Conservation (phyloP, 2,113 vertebrate genomes). For the Otocyon megalotis region DNA sequence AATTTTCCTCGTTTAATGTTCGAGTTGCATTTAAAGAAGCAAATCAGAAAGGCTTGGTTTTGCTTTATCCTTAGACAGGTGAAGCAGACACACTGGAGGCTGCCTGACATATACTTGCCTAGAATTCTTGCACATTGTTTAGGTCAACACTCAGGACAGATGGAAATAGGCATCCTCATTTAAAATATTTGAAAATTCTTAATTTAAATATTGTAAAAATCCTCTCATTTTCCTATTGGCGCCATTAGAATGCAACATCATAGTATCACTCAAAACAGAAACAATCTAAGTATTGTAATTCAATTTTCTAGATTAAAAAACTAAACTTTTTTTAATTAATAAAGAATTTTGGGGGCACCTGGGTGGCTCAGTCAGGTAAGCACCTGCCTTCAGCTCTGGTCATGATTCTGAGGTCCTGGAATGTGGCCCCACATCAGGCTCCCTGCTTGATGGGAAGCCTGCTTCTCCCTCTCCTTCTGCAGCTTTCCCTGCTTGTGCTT, state of each 20-base stretch:
- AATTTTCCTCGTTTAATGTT: background rate
- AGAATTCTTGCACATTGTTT: background rate
- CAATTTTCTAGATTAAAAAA: slow-evolving; percentile 41
- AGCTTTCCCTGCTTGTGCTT: no score
- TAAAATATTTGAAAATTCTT: background rate
- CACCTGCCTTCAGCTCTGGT: no score
- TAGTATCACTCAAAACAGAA: background rate
- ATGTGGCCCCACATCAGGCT: no score
- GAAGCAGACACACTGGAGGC: background rate
- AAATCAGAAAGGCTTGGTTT: background rate
- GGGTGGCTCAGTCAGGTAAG: no score
- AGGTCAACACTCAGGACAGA: background rate
- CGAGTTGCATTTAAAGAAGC: background rate
- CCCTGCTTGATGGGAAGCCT: no score
- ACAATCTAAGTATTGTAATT: background rate
- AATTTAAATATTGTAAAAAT: background rate
- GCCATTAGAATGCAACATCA: background rate
- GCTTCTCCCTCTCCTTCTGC: no score
- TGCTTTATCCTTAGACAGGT: background rate
- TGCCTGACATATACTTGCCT: background rate
- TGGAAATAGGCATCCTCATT: background rate
- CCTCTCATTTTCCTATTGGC: background rate
- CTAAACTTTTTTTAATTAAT: background rate
- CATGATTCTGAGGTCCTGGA: no score
- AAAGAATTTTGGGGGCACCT: background rate